Evolutionary conservation across 2,113 vertebrate genomes (phyloP), one percentile per base, ranked within the genome.

Genomic region (Pandion haliaetus): DNA sequence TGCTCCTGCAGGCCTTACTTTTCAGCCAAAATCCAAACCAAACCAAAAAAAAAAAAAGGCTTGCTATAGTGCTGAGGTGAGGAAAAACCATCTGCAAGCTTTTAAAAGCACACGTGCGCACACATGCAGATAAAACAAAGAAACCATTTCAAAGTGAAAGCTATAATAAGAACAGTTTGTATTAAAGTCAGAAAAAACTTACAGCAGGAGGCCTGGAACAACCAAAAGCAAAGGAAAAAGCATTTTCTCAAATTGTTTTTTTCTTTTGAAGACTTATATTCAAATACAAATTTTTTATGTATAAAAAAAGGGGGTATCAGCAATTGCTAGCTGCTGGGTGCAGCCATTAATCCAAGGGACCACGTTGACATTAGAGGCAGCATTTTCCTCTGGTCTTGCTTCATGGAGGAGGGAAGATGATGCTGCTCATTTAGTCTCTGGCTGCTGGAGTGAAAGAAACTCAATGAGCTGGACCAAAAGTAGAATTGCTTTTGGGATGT

Each of bases 31-130:
- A 82, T 86, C 76, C 62, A 93, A 89, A 86, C 18, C 24, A 50
- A 88, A 89, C 26, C 28, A 88, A 70, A 45, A 36, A 34, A 38
- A 45, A 54, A 16, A 28, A 15, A 4, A 47, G 47, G 50, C 70
- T 72, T 90, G 67, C 47, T 86, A n/a, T 88, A 88, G 83, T 5
- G 38, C 21, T 57, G 83, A 96, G 58, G 88, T 95, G 92, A 93
- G 82, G 84, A 97, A 85, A 91, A 92, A 91, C 34, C 94, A 97
- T 93, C 87, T 97, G 88, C 49, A 97, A 94, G 94, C 62, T 93
- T 92, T 86, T 85, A 89, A 94, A 97, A 94, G 72, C 65, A 66
- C 84, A 86, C 18, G 8, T 10, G 25, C 1, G 26, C 1, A 1
- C 44, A 57, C 9, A 32, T 2, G 2, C 2, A 93, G 63, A 96